Conservation (phyloP, 2,113 vertebrate genomes). For the Gymnocephalus cernua region DNA sequence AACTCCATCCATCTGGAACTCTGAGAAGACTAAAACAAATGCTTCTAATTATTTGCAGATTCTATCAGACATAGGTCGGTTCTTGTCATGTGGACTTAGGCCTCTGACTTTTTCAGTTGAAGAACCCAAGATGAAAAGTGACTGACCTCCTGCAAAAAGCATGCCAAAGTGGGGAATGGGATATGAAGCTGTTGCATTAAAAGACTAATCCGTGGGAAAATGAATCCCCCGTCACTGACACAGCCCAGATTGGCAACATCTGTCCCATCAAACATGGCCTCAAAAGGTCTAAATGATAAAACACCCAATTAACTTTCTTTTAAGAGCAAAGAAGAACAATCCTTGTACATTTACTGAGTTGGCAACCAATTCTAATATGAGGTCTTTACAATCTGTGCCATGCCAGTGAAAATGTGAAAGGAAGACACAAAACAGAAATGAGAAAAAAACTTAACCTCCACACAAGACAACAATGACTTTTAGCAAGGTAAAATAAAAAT, state of each 20-base stretch:
- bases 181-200: constrained; percentile 12
- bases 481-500: background rate
- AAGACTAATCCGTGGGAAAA: background rate
- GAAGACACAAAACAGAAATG: background rate
- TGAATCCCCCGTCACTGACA: background rate
- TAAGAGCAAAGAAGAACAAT: background rate
- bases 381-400: constrained; percentile 33
- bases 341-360: background rate
- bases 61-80: constrained; percentile 12
- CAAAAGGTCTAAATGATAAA: background rate
- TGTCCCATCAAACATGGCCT: background rate
- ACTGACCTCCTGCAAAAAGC: constrained; percentile 39
- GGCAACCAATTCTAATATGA: background rate
- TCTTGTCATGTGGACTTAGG: background rate
- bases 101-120: background rate
- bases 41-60: constrained; percentile 27
- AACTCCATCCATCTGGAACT: background rate
- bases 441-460: background rate
- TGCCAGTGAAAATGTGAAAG: constrained; percentile 14
- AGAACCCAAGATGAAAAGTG: constrained; percentile 18
- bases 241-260: constrained; percentile 35
- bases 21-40: background rate
- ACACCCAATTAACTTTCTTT: background rate
- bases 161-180: constrained; percentile 19
- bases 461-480: background rate